These are phyloP conservation scores for Scaptomyza tumidula DNA, from an alignment of 2,888 invertebrate species.

Conservation along the genomic window DNA sequence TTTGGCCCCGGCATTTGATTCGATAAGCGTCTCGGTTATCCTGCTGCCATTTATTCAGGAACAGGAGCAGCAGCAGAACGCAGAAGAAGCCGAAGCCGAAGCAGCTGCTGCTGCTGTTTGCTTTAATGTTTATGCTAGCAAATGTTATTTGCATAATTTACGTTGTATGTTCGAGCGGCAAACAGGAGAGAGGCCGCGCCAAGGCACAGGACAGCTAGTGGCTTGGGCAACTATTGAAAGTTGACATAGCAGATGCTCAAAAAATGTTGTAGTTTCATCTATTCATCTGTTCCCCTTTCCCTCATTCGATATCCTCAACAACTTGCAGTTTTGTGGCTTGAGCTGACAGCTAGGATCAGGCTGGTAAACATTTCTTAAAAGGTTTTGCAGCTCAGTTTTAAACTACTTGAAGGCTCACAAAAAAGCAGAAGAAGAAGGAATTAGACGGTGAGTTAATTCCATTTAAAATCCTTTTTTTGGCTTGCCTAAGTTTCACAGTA, in stretches of 20 bases:
- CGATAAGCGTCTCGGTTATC: constrained; percentile 71
- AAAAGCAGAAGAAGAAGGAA: neutral
- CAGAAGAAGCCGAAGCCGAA: constrained; percentile 11
- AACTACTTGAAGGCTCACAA: constrained; percentile 14
- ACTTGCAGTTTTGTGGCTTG: constrained; percentile 14
- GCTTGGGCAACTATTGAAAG: constrained; percentile 44
- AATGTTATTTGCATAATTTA: constrained; percentile 81
- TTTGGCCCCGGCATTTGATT: constrained; percentile 73
- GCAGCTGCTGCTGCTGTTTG: constrained; percentile 27
- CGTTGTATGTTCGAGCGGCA: constrained; percentile 60
- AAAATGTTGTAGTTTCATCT: constrained; percentile 17
- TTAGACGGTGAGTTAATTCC: constrained; percentile 6
- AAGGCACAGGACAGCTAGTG: constrained; percentile 34
- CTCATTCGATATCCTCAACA: neutral
- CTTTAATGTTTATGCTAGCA: constrained; percentile 74
- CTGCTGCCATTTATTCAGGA: constrained; percentile 30
- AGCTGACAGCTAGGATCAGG: constrained; percentile 23
- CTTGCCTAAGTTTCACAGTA: neutral
- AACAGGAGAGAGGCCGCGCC: constrained; percentile 5
- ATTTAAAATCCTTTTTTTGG: constrained; percentile 5
- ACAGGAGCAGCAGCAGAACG: neutral
- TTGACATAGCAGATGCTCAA: constrained; percentile 47
- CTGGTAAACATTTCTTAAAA: constrained; percentile 39
- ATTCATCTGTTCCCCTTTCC: neutral
- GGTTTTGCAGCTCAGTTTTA: constrained; percentile 28